Base-by-base conservation (phyloP, 64 coral and sea anemone species). In the Stichodactyla helianthus region DNA sequence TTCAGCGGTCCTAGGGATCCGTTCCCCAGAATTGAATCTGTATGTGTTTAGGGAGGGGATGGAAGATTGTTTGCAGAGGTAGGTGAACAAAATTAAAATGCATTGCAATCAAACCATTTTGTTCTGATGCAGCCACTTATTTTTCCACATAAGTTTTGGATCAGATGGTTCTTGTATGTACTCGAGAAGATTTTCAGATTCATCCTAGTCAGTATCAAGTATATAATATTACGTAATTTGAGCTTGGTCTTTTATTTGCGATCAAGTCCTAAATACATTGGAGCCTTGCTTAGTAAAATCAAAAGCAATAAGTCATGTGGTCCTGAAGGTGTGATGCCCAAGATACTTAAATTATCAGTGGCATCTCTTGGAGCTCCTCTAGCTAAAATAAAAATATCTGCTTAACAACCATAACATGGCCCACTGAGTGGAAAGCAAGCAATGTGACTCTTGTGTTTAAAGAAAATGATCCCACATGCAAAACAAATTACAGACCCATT, bases 231-330 rank as follows among this genome's bases (percentile, higher is more conserved):
- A 19, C 5, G 62, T 65, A 20, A 65, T 5, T 65, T 19, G 5
- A 65, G 19, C 19, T 6, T 65, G 14, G 62, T 16, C 62, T 20
- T 65, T 16, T 65, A 10, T 65, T 65, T 65, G 5, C 6, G 17
- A 20, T 16, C 62, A 65, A 65, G 62, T 65, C 14, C 19, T 65
- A 16, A 65, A 79, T 79, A 79, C 22, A 79, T 85, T 78, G 51
- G 7, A 54, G 85, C 77, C 58, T 54, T 91, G 3, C 82, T 86
- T 5, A 5, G 50, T 53, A 76, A 82, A 5, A 51, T 93, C 50
- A 77, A 89, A 20, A 50, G 55, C 9, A 93, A 93, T 59, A 93
- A 93, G 59, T 85, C 92, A 55, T 25, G 71, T 55, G 92, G 92
- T n/a, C 92, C 92, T 60, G 92, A 93, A 55, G 80, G 80, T 14